Evolutionary conservation across 2,888 invertebrate genomes (phyloP), one percentile per base, ranked within the genome.

Genomic region (Meteorus cinctellus): DNA sequence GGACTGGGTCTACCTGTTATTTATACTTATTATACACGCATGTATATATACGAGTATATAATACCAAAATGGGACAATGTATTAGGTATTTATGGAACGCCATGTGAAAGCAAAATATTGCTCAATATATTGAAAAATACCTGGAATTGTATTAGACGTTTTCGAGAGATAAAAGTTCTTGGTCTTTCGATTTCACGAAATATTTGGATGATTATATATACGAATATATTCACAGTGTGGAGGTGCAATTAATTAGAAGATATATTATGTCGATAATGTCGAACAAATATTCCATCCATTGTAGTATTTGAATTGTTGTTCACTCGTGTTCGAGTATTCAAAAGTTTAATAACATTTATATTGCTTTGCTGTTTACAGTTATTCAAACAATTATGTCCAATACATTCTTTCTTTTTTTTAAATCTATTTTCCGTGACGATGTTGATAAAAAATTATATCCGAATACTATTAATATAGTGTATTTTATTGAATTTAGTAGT

Each of bases 401-500:
- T 24, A 24, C 24, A 24, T 24, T 24, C 24, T 34, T 34, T 14
- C n/a, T 16, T 48, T 48, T 48, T 24, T 24, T 24, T 8, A 8
- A n/a, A 2, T 55, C 1, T 48, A 45, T 14, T 45, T 29, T 62
- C n/a, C 19, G 1, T 3, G 4, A 63, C 36, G n/a, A 63, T 36
- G 6, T 36, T 24, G 34, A 34, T 65, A 1, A 24, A 24, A 24
- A 55, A 24, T 19, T 55, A 8, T 62, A 41, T 60, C 24, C 41
- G 48, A n/a, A n/a, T 48, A n/a, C 6, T 36, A 34, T 55, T 29
- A 34, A 19, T 36, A 3, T 59, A 5, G n/a, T 48, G 48, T 48
- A 55, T 55, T 55, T 55, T 8, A 55, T 19, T 24, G 24, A 8
- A 55, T 55, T 71, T 62, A 45, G 62, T 60, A 71, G 62, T 45